Evolutionary conservation across 2,113 vertebrate genomes (phyloP), one percentile per base, ranked within the genome.

Genomic region (Trematomus loennbergii): DNA sequence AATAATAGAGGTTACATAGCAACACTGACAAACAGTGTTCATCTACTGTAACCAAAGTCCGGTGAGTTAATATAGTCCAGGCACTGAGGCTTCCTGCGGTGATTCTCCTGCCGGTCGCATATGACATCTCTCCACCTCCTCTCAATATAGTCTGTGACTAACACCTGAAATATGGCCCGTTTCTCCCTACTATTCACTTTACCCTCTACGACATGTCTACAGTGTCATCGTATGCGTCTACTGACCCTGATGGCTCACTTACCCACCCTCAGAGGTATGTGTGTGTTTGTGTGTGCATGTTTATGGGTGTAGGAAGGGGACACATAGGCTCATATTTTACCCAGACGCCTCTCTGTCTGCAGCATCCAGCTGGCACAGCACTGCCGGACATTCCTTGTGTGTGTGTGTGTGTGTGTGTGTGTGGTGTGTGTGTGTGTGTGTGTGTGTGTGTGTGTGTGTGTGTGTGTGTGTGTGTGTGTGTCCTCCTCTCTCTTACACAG

Each of bases 261-360:
- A 90, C 81, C 61, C 81, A 59, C 70, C 75, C 3, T 33, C 58
- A 72, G 69, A 75, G 66, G 67, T 48, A 84, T 57, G 69, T 86
- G 82, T 79, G 59, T 73, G 65, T 40, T 40, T 64, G 50, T 66
- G 46, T 48, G 63, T 58, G 67, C 9, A n/a, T 76, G 79, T 69
- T 69, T 50, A 40, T 61, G 63, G 10, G 68, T 68, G 59, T 71
- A 67, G 43, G 48, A 46, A 50, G 52, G 77, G 64, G 79, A 82
- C 77, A 82, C 84, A 87, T n/a, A 43, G 88, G 90, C 85, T 94
- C 90, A 79, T 93, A 89, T 94, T 93, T 92, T 92, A 92, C 69
- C 71, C 85, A 83, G 95, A 94, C 94, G 94, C 94, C 95, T 88
- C 76, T 48, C 89, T 91, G 94, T 94, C 94, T 94, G 88, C 88